Conservation (phyloP, 1,140 invertebrate species). For the Myzus persicae region DNA sequence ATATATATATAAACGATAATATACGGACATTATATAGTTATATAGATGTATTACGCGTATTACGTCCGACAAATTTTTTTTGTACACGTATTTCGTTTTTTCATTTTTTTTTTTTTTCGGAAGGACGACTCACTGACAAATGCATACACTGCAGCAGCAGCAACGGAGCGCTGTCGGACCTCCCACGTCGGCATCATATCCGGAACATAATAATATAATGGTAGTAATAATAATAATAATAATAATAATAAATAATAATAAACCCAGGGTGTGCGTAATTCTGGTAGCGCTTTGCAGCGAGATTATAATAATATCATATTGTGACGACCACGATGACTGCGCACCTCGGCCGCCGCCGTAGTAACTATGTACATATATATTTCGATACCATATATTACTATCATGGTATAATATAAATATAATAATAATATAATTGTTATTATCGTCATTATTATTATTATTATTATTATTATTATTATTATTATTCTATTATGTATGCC, state of each 20-base stretch:
- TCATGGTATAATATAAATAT: no score
- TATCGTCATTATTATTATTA: no score
- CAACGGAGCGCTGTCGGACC: not conserved
- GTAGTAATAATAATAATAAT: not conserved
- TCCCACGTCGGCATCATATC: constrained; percentile 27
- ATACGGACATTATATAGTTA: not conserved
- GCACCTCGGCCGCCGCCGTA: not conserved
- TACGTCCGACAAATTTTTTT: not conserved
- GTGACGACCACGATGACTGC: not conserved
- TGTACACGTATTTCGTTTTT: not conserved
- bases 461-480: not conserved
- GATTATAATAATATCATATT: not conserved
- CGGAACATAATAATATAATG: not conserved
- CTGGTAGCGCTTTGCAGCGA: constrained; percentile 21
- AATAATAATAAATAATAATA: not conserved
- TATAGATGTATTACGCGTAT: not conserved
- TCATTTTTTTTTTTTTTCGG: constrained; percentile 6
- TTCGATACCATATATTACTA: no score
- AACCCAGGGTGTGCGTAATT: constrained; percentile 40
- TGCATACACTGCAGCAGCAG: not conserved
- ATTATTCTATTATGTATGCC: not conserved
- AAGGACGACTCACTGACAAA: constrained; percentile 4
- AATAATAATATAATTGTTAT: no score
- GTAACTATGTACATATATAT: no score
- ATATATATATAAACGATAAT: not conserved